Base-by-base conservation (phyloP, 2,888 invertebrate genomes). In the Pyrrhia umbra region DNA sequence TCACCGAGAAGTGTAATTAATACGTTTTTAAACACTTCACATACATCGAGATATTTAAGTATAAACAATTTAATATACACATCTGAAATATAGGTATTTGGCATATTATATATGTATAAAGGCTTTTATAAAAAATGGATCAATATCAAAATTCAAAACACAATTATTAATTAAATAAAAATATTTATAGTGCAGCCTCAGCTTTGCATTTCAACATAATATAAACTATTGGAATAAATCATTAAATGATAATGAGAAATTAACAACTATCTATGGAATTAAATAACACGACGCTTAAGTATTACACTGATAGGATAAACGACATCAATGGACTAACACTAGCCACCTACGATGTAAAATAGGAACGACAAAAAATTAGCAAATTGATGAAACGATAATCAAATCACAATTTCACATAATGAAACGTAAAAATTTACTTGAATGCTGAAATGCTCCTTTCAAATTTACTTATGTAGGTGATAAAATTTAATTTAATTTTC, bases 201-300 rank as follows among this genome's bases (percentile, higher is more conserved):
- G 52, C 37, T 50, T 57, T 50, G 58, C 18, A 55, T 34, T 54
- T 42, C 8, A 52, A 50, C 20, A 25, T 21, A 50, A 25, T 50
- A 45, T 23, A 42, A 55, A 3, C 13, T 27, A 56, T 37, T 60
- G 46, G 30, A 43, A 56, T 51, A 43, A 27, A 45, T 56, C 51
- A 69, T 62, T 39, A 27, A 56, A 62, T 49, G 51, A 50, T 69
- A n/a, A 52, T 57, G 57, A 57, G 6, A 63, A 63, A 57, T 57
- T 23, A 63, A 61, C 46, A n/a, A 64, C 66, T 67, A 55, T 5
- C 30, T 68, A 66, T 70, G 68, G 58, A 72, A 56, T 73, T 66
- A 80, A 66, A 75, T 71, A 65, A 57, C 68, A 63, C 56, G 56
- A 57, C 20, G 27, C 45, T 58, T 63, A 61, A 67, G 64, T 63